phyloP scores from a whole-genome alignment of 2,113 vertebrate genomes.

The Callipepla squamata region DNA sequence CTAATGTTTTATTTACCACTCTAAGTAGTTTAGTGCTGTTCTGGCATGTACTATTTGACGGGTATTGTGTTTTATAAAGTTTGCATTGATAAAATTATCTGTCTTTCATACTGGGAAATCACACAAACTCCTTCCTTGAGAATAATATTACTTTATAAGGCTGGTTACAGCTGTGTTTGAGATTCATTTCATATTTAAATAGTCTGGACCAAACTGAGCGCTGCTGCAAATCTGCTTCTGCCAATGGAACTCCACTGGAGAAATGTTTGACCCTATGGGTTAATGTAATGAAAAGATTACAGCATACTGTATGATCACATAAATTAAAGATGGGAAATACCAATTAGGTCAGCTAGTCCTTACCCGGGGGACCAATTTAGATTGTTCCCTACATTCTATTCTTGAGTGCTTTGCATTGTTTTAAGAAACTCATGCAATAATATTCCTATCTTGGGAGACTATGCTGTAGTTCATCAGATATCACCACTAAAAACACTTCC shows the following conservation, averaged over 20 bases:
- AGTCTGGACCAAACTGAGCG: background rate
- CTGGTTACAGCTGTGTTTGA: constrained; percentile 21
- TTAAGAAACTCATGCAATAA: constrained; percentile 27
- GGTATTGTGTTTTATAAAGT: constrained; percentile 56
- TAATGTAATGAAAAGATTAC: constrained; percentile 73
- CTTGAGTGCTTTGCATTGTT: constrained; percentile 65
- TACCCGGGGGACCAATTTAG: constrained; percentile 53
- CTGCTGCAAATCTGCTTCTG: constrained; percentile 20
- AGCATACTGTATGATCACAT: constrained; percentile 63
- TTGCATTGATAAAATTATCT: constrained; percentile 50
- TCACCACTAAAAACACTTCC: background rate
- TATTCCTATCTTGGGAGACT: background rate
- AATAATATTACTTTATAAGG: background rate
- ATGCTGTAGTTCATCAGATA: background rate
- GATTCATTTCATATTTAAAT: constrained; percentile 24
- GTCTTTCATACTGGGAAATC: background rate
- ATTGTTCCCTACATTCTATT: constrained; percentile 33
- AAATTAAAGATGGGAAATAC: constrained; percentile 70
- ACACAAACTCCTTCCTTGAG: background rate
- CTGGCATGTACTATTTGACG: constrained; percentile 51
- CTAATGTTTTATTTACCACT: constrained; percentile 71
- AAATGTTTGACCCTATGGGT: constrained; percentile 54
- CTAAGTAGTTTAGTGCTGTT: constrained; percentile 49
- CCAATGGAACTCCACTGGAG: constrained; percentile 35
- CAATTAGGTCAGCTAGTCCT: constrained; percentile 66